Conservation (phyloP, 2,113 vertebrate genomes). For the Notiomystis cincta region DNA sequence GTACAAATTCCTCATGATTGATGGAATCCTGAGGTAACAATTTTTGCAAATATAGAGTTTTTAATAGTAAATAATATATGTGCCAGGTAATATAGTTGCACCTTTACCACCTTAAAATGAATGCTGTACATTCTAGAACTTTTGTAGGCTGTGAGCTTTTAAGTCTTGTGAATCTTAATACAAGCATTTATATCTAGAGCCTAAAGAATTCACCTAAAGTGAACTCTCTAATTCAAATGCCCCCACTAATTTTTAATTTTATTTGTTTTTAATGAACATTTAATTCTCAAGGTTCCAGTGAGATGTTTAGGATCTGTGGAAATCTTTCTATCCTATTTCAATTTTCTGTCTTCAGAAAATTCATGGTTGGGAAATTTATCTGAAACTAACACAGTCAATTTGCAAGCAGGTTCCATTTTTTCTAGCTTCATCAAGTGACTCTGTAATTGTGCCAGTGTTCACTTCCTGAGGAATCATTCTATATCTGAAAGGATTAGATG, state of each 20-base stretch:
- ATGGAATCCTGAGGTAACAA: background rate
- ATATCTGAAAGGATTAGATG: background rate
- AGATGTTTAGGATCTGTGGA: background rate
- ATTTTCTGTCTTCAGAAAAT: background rate
- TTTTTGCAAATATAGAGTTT: background rate
- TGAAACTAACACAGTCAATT: background rate
- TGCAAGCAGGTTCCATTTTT: background rate
- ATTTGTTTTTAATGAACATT: rapidly evolving
- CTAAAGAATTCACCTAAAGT: no score
- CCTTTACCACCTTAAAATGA: background rate
- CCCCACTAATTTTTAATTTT: no score
- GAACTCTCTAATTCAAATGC: background rate
- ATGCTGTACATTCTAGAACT: background rate
- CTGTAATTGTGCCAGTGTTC: background rate
- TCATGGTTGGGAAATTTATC: background rate
- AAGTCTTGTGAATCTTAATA: background rate
- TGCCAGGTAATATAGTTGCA: background rate
- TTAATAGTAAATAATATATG: background rate
- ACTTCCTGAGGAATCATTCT: background rate
- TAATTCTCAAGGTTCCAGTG: background rate
- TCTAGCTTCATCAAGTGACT: background rate
- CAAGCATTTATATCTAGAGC: background rate
- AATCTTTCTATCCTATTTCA: background rate
- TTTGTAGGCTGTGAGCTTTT: background rate
- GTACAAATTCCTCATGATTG: background rate